phyloP scores from a whole-genome alignment of 2,113 vertebrate species.

The Melanocharis versteri region DNA sequence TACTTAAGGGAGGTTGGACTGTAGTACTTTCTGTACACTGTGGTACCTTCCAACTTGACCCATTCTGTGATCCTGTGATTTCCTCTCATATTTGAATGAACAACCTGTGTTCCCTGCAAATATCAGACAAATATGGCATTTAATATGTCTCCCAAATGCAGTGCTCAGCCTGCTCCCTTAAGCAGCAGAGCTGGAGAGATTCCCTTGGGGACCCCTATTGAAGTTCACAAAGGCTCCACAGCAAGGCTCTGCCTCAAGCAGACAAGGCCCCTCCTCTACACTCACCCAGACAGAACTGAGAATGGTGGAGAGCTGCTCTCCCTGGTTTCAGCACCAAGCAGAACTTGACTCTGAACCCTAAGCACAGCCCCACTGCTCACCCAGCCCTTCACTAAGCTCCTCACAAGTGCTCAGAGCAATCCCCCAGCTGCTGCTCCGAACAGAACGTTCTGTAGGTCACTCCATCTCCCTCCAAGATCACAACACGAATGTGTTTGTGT shows the following conservation, averaged over 20 bases:
- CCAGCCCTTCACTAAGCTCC: neutral
- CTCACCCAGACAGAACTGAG: neutral
- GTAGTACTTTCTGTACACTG: no score
- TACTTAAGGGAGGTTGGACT: neutral
- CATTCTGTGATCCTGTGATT: neutral
- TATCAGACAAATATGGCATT: neutral
- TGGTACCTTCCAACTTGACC: neutral
- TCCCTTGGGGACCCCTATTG: neutral
- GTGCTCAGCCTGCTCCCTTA: neutral
- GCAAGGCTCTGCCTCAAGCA: neutral
- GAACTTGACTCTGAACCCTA: neutral
- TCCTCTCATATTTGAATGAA: neutral
- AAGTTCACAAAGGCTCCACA: neutral
- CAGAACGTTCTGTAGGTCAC: constrained; percentile 33
- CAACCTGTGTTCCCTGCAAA: neutral
- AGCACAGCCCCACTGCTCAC: neutral
- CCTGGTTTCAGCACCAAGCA: neutral
- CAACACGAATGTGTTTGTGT: neutral
- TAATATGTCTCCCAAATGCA: neutral
- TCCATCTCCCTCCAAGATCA: neutral
- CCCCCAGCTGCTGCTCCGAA: neutral
- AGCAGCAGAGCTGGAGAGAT: neutral
- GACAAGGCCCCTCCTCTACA: neutral
- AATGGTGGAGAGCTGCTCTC: neutral
- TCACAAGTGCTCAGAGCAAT: neutral